Evolutionary conservation across 2,888 invertebrate species (phyloP), one percentile per base, ranked within the genome.

Genomic region (Nemurella pictetii): DNA sequence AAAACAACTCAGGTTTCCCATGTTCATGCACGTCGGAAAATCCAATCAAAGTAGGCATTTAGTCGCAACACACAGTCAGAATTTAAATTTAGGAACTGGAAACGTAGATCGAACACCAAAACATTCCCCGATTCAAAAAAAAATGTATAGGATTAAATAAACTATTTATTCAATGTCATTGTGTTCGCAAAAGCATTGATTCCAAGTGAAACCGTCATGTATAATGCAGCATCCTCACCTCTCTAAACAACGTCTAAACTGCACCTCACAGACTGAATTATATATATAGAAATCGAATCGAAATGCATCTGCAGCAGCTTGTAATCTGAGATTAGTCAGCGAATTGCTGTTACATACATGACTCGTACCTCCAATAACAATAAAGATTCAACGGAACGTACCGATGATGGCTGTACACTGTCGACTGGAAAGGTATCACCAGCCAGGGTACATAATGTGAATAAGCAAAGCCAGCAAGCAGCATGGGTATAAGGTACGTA

Each of bases 281-380:
- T 55, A 55, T 55, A 55, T 55, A 55, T 55, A 55, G 9, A 55
- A 55, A 55, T 55, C 55, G 55, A 7, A 55, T 12, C 55, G 1
- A 55, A 55, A 12, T 12, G 55, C 55, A 55, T 55, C 5, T 20
- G 55, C 55, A 55, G 55, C 15, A 55, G 55, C 15, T 12, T 55
- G 32, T 9, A 5, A 32, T 32, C 32, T 77, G 26, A 78, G 78
- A 78, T 78, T 78, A 78, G 78, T 29, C 78, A 30, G 30, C 78
- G 78, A 78, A 78, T 78, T 78, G 78, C 78, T 78, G 30, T 78
- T 78, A 28, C 30, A 30, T 78, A 78, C 78, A 75, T 78, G 28
- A 78, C 29, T 30, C 29, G 2, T 20, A 78, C 28, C 1, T 78
- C 28, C 28, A 78, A 78, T 78, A 78, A 78, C 78, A 78, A 78